Conservation (phyloP, 2,888 invertebrate genomes). For the Limnephilus marmoratus region DNA sequence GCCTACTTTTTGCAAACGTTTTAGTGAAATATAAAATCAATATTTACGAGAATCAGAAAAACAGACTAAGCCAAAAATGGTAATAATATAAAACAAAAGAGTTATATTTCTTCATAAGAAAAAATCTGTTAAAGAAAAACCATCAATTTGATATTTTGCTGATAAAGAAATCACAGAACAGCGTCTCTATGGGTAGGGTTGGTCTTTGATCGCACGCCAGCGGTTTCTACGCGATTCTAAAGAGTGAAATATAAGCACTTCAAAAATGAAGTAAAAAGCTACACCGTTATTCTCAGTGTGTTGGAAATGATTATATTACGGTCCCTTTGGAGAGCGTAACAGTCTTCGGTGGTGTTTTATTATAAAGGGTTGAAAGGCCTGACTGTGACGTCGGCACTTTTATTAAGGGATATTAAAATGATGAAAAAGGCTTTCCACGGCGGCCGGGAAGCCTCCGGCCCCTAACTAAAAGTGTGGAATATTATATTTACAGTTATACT, state of each 20-base stretch:
- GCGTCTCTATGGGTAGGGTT: not conserved
- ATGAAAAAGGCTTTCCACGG: constrained; percentile 34
- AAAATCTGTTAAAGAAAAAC: too few relatives aligned
- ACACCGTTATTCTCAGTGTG: not conserved
- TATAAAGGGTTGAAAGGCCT: constrained; percentile 27
- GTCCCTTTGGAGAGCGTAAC: not conserved
- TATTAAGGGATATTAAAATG: constrained; percentile 42
- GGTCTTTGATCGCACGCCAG: not conserved
- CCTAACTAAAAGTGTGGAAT: not conserved
- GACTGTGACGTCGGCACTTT: constrained; percentile 33
- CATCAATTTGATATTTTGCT: not conserved
- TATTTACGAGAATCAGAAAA: too few relatives aligned
- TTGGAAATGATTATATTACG: constrained; percentile 8
- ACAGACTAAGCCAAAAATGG: too few relatives aligned
- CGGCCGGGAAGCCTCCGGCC: not conserved
- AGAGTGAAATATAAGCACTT: not conserved
- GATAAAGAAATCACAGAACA: not conserved
- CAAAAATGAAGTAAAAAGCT: constrained; percentile 2
- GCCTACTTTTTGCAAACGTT: too few relatives aligned
- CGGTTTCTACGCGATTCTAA: not conserved
- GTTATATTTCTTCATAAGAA: too few relatives aligned
- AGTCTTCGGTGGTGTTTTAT: constrained; percentile 36
- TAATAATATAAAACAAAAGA: too few relatives aligned
- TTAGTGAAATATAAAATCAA: too few relatives aligned
- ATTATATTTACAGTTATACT: not conserved